Base-by-base conservation (phyloP, 2,888 invertebrate genomes). In the Drosophila paracracens region DNA sequence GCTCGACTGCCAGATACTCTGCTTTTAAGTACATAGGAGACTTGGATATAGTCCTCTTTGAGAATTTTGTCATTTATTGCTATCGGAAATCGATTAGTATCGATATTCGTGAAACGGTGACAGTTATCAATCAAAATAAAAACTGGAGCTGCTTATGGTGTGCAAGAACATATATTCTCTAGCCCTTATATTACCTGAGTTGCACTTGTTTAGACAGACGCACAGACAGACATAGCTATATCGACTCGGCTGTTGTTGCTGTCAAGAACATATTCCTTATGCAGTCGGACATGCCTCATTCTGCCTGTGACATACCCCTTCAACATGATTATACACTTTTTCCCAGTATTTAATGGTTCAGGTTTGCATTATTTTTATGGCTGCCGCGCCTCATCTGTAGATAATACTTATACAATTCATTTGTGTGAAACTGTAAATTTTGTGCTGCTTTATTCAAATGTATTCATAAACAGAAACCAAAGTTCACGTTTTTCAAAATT, bases 291-390 rank as follows among this genome's bases (percentile, higher is more conserved):
- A 46, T 25, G 21, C 21, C 1, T 7, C 21, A n/a, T n/a, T 40
- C 40, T 18, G 40, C 40, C 16, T 10, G 1, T n/a, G n/a, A n/a
- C 10, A 40, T 10, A 10, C 40, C n/a, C n/a, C 43, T 43, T 11
- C 4, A 46, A 25, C 46, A 16, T 46, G 21, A 4, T 25, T 46
- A 16, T 16, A 46, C 8, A 16, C 25, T 4, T 25, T 8, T 25
- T 16, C 4, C 8, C 8, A 46, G 21, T 46, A 46, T 46, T 46
- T 7, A 46, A 25, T 46, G 25, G 8, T 25, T 46, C 25, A 25
- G 25, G 8, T 25, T 46, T n/a, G n/a, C n/a, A n/a, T n/a, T 70
- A n/a, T 6, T 25, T 48, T 48, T 31, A 46, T 66, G 40, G 35
- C 43, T 36, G 43, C 25, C 51, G 18, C 67, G 18, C 27, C 31